Evolutionary conservation across 2,888 invertebrate species (phyloP).

Genomic region (Stenchaetothrips biformis): DNA sequence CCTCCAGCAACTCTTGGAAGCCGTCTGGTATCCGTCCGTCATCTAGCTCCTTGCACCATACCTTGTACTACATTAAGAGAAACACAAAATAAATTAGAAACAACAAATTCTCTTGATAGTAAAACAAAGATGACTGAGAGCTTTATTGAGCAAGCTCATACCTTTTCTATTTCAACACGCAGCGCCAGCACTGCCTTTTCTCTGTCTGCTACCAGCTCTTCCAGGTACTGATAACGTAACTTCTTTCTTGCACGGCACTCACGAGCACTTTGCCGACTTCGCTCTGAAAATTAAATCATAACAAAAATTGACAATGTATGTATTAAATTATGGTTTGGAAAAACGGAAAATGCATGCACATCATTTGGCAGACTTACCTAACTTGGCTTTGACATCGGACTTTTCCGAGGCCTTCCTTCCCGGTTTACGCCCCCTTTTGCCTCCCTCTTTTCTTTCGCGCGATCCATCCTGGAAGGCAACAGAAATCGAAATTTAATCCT

Average conservation of each 20-base stretch:
- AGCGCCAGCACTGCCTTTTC: slow-evolving; percentile 87
- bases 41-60: slow-evolving; percentile 75
- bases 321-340: too few species aligned
- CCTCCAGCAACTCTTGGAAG: slow-evolving; percentile 68
- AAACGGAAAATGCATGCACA: slow-evolving; percentile 26
- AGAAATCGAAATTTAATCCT: neutral
- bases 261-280: slow-evolving; percentile 93
- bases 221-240: slow-evolving; percentile 91
- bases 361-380: slow-evolving; percentile 57
- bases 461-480: slow-evolving; percentile 36
- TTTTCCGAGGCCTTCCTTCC: slow-evolving; percentile 80
- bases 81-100: neutral
- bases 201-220: slow-evolving; percentile 87
- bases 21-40: slow-evolving; percentile 77
- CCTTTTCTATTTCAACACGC: slow-evolving; percentile 85
- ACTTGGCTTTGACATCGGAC: slow-evolving; percentile 89
- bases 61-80: slow-evolving; percentile 62
- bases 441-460: slow-evolving; percentile 63
- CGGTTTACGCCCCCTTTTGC: slow-evolving; percentile 83
- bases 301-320: slow-evolving; percentile 17
- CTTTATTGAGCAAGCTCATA: slow-evolving; percentile 47
- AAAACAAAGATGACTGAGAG: neutral
- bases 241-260: slow-evolving; percentile 97
- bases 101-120: neutral
- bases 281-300: slow-evolving; percentile 57